Conservation (phyloP, 1,140 invertebrate genomes). For the Dendrolimus kikuchii region DNA sequence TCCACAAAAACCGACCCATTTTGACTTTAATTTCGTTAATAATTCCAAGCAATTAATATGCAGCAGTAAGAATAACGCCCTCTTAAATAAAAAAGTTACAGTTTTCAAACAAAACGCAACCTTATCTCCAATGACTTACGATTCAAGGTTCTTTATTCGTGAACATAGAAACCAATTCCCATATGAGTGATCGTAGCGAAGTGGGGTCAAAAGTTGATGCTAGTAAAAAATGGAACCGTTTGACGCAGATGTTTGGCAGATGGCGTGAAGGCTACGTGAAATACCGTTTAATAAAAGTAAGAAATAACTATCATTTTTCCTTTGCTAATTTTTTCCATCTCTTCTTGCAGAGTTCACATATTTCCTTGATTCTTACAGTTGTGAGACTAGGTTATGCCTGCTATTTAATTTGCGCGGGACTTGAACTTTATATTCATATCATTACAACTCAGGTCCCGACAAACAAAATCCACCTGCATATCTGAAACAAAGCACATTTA, state of each 20-base stretch:
- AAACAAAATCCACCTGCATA: too few relatives aligned
- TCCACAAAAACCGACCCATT: too few relatives aligned
- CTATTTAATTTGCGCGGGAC: too few relatives aligned
- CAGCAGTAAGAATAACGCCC: slow-evolving; percentile 33
- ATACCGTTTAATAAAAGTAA: slow-evolving; percentile 64
- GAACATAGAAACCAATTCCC: slow-evolving; percentile 50
- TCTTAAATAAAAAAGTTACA: slow-evolving; percentile 21
- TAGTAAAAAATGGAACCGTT: slow-evolving; percentile 47
- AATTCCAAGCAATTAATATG: slow-evolving; percentile 40
- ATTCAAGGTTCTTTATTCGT: slow-evolving; percentile 37
- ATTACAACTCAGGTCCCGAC: too few relatives aligned
- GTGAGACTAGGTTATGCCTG: too few relatives aligned
- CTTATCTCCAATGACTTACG: slow-evolving; percentile 28
- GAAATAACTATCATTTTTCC: slow-evolving; percentile 7
- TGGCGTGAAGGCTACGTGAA: slow-evolving; percentile 40
- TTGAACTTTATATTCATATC: too few relatives aligned
- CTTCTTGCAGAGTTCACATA: not conserved
- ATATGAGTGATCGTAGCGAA: slow-evolving; percentile 59
- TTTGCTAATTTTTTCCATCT: not conserved
- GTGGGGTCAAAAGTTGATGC: slow-evolving; percentile 63
- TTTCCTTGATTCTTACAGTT: too few relatives aligned
- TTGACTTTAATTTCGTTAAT: slow-evolving; percentile 15
- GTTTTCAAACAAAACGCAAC: slow-evolving; percentile 17
- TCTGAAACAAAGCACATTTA: too few relatives aligned
- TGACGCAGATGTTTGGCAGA: slow-evolving; percentile 62